Conservation (phyloP, 1,140 invertebrate genomes). For the Eulimnadia texana region DNA sequence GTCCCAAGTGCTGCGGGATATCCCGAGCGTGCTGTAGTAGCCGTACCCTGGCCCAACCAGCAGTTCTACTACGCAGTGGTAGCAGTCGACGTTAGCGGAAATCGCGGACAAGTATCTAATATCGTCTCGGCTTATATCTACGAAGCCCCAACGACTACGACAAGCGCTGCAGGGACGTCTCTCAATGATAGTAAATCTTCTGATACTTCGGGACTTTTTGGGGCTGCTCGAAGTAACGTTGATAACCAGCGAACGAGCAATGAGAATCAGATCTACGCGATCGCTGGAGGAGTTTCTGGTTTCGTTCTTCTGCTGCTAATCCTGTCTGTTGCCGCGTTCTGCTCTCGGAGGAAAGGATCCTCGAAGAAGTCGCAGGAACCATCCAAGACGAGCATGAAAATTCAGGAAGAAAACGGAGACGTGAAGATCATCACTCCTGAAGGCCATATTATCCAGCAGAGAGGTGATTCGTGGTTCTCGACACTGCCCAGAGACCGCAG, state of each 20-base stretch:
- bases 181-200: conserved; percentile 3
- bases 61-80: conserved; percentile 27
- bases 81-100: conserved; percentile 22
- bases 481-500: conserved; percentile 11
- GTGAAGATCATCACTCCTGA: conserved; percentile 21
- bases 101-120: conserved; percentile 25
- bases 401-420: conserved; percentile 23
- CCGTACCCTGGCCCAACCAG: conserved; percentile 26
- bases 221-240: conserved; percentile 1
- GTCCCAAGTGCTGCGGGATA: conserved; percentile 22
- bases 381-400: not conserved
- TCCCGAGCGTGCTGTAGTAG: conserved; percentile 23
- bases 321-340: conserved; percentile 7
- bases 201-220: not conserved
- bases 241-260: conserved; percentile 13
- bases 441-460: conserved; percentile 15
- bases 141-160: conserved; percentile 21
- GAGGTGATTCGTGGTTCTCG: conserved; percentile 1
- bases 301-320: conserved; percentile 22
- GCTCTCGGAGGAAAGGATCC: conserved; percentile 3
- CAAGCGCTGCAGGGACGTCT: conserved; percentile 20
- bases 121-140: conserved; percentile 25
- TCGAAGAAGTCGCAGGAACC: conserved; percentile 1
- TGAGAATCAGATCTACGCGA: conserved; percentile 22
- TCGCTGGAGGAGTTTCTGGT: conserved; percentile 22